A percentile compares a stretch with the other conserved stretches of the same genome.
Evolutionary conservation across 2,888 invertebrate species (phyloP).

Genomic region (Nephrotoma guestfalica): DNA sequence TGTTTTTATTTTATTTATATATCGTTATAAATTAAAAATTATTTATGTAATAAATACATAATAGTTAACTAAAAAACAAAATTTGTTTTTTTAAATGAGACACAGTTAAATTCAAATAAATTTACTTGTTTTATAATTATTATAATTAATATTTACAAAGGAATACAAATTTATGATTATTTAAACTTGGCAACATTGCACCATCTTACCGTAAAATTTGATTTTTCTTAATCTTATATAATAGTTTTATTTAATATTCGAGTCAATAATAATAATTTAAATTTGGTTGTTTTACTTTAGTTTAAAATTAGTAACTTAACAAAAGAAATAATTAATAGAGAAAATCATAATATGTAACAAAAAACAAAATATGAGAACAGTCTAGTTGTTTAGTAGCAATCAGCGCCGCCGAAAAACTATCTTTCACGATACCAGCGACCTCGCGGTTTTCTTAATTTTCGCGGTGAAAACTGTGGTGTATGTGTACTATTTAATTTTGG

Average conservation of each 20-base stretch:
- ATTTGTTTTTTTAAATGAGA: background rate
- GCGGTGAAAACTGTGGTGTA: conserved; percentile 11
- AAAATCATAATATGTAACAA: background rate
- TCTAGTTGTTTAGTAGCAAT: background rate
- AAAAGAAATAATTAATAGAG: background rate
- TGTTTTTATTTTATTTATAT: background rate
- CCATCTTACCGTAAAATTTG: background rate
- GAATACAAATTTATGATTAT: background rate
- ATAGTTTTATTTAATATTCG: background rate
- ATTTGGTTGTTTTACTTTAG: background rate
- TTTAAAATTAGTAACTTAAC: background rate
- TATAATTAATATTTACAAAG: background rate
- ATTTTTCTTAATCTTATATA: background rate
- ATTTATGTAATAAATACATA: background rate
- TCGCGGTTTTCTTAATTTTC: conserved; percentile 14
- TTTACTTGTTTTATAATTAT: background rate
- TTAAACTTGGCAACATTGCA: background rate
- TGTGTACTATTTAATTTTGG: background rate
- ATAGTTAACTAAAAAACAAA: background rate
- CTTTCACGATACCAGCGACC: conserved; percentile 16
- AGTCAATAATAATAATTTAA: background rate
- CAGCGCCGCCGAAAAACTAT: conserved; percentile 9
- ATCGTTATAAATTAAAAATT: background rate
- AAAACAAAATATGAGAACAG: background rate
- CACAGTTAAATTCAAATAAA: background rate